Base-by-base conservation (phyloP, 2,113 vertebrate species). In the Accipiter cooperii region DNA sequence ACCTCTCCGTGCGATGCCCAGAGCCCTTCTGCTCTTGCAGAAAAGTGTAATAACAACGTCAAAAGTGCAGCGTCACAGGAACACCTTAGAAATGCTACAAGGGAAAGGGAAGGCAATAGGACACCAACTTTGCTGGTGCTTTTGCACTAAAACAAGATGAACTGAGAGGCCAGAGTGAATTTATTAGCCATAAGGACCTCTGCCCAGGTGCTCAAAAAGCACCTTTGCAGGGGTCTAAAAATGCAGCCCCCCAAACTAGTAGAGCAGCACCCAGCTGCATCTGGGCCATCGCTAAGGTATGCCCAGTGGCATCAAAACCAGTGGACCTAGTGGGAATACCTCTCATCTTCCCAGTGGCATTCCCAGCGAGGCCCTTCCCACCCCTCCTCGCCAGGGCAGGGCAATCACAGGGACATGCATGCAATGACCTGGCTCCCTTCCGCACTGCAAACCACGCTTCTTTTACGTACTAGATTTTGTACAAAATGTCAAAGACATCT, bases 391-490 rank as follows among this genome's bases (percentile, higher is more conserved):
- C 33, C 54, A 14, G 29, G 36, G 26, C 73, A 71, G 29, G 36
- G 42, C 14, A 3, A 51, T 3, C 34, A 13, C 18, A n/a, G 8
- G 19, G n/a, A 21, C 9, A 5, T 0, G 1, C 16, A 13, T 2
- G 0, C 54, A 25, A 8, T 1, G 8, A 28, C 70, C 57, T 3
- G 1, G 34, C 77, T 66, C 51, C 21, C 51, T 58, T 24, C 2
- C 1, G 69, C n/a, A 8, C 33, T 12, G 24, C 49, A 24, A 9
- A 64, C n/a, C 36, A 31, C 1, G 4, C 40, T 24, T 4, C 52
- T 24, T 34, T 14, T 51, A 28, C 28, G 25, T 2, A 7, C 5
- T 2, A 6, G 12, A 16, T 19, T 17, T 44, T 25, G 38, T 24
- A 34, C 38, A 54, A 42, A 52, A 34, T 1, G 5, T 8, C 40